phyloP scores from a whole-genome alignment of 2,113 vertebrate species.

The Pangasianodon hypophthalmus region DNA sequence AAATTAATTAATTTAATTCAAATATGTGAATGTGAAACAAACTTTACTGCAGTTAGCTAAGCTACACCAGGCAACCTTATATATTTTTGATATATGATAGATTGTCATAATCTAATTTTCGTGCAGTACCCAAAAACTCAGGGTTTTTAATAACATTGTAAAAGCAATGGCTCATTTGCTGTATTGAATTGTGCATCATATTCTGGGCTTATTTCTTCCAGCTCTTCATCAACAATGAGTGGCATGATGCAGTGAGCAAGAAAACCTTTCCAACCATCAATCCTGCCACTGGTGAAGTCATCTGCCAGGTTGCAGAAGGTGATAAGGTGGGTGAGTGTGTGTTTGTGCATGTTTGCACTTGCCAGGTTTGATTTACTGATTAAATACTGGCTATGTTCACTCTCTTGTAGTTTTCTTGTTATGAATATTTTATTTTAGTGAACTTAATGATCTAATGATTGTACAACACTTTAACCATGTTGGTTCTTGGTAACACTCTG shows the following conservation, averaged over 20 bases:
- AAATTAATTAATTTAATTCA: too few relatives aligned
- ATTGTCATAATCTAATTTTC: not conserved
- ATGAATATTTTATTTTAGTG: not conserved
- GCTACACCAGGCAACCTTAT: too few relatives aligned
- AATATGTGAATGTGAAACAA: too few relatives aligned
- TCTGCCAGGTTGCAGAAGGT: slow-evolving; percentile 92
- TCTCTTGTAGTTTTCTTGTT: not conserved
- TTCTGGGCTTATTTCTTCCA: slow-evolving; percentile 53
- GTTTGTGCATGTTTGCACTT: slow-evolving; percentile 1
- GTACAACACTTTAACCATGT: not conserved
- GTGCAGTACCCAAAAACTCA: not conserved
- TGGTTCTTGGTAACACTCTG: not conserved
- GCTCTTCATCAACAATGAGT: slow-evolving; percentile 96
- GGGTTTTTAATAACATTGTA: not conserved
- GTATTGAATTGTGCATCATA: not conserved
- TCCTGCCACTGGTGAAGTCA: slow-evolving; percentile 87
- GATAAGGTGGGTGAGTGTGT: slow-evolving; percentile 76
- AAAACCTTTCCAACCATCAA: slow-evolving; percentile 90
- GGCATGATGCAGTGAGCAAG: slow-evolving; percentile 86
- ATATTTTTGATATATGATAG: not conserved
- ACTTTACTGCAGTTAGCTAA: too few relatives aligned
- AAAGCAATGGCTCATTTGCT: not conserved
- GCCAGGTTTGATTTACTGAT: not conserved
- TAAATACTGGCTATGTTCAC: not conserved
- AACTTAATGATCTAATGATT: not conserved